Evolutionary conservation across 2,113 vertebrate genomes (phyloP), one percentile per base, ranked within the genome.

Genomic region (Gulo gulo): DNA sequence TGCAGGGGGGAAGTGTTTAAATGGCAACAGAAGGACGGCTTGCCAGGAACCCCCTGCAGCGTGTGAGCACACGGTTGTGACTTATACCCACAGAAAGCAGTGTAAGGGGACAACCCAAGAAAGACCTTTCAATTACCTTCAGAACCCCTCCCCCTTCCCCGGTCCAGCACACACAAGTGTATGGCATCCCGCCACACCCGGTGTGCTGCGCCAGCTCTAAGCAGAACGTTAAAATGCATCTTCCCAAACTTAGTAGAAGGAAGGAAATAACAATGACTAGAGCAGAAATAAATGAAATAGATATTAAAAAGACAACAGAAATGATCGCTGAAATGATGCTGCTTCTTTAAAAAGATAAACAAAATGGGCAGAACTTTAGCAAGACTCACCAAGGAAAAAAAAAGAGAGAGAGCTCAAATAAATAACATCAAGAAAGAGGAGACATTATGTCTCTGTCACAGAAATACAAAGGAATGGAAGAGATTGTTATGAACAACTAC

Each of bases 41-140:
- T 76, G 20, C 96, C 86, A n/a, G 57, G 74, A 93, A 31, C 18
- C 24, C 81, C 86, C 24, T 1, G 15, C 47, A 31, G 71, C 50
- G 6, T 4, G 7, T 7, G 83, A 74, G 95, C 94, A 92, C 96
- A 92, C 89, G 74, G 88, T 39, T 34, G 20, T 26, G 71, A 61
- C 89, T 29, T 87, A 79, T 12, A 12, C 50, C 0, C 36, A 84
- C 63, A 91, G 88, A 94, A 87, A 85, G 47, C 24, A 2, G 57
- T 9, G 90, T 73, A 73, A 97, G 91, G 31, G 92, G 96, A 69
- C 31, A 82, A 65, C 63, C 91, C 82, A 55, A 76, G 65, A 47
- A 87, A 94, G 89, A 80, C 7, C 82, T 95, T 85, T 50, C 71
- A 23, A 23, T 85, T 20, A 47, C 83, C 82, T 87, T 79, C 52